Conservation (phyloP, 1,140 invertebrate species). For the Matsumurasca onukii region DNA sequence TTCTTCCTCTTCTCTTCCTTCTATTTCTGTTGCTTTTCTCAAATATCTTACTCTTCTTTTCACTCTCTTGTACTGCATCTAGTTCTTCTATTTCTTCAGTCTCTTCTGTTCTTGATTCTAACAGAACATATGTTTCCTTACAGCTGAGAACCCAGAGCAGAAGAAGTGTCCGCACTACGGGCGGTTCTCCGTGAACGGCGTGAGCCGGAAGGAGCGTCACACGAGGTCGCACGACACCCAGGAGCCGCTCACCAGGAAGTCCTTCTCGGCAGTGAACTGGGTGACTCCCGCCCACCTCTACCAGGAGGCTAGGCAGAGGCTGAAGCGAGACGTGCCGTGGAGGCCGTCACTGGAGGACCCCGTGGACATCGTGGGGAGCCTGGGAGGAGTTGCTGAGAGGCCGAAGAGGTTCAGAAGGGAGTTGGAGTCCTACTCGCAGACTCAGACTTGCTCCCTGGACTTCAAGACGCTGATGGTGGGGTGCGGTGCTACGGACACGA, state of each 20-base stretch:
- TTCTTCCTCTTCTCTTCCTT: too few species aligned
- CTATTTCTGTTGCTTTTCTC: too few species aligned
- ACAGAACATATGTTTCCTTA: too few species aligned
- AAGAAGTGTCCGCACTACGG: constrained; percentile 39
- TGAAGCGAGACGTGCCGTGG: constrained; percentile 1
- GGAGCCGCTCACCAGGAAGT: not conserved
- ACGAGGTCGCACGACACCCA: constrained; percentile 3
- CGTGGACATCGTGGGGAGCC: not conserved
- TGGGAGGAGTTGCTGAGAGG: not conserved
- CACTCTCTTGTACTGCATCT: too few species aligned
- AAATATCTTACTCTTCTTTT: too few species aligned
- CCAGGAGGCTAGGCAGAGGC: not conserved
- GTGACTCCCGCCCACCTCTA: not conserved
- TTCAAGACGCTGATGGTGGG: constrained; percentile 44
- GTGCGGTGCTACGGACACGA: constrained; percentile 45
- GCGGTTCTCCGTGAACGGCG: constrained; percentile 37
- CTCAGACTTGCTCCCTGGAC: constrained; percentile 38
- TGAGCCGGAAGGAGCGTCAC: constrained; percentile 22
- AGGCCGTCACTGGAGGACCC: not conserved
- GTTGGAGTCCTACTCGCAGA: constrained; percentile 15
- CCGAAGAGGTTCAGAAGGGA: constrained; percentile 1
- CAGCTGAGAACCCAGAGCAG: constrained; percentile 39
- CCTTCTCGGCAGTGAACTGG: not conserved
- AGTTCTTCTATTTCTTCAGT: too few species aligned
- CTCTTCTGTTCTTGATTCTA: too few species aligned